Percentiles rank a stretch among this genome's conserved stretches.
phyloP scores from a whole-genome alignment of 1,140 invertebrate species.

The Charaxes varanes region DNA sequence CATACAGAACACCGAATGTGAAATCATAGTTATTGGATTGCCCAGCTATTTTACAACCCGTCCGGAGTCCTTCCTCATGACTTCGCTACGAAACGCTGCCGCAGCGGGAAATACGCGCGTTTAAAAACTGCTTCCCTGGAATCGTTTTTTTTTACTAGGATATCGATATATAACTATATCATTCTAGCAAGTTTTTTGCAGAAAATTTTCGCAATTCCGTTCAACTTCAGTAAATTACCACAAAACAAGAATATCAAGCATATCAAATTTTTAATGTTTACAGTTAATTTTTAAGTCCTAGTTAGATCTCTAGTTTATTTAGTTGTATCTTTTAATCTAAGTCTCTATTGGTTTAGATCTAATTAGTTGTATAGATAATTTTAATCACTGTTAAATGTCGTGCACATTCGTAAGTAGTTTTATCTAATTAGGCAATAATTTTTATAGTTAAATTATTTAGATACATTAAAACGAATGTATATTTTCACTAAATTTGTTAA shows the following conservation, averaged over 20 bases:
- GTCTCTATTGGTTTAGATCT: conserved; percentile 53
- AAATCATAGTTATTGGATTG: no score
- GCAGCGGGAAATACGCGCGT: no score
- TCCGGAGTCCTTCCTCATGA: no score
- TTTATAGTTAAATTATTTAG: conserved; percentile 50
- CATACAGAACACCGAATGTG: no score
- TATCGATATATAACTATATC: no score
- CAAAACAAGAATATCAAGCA: conserved; percentile 68
- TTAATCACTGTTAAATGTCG: conserved; percentile 73
- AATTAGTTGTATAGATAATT: conserved; percentile 66
- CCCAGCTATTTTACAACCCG: no score
- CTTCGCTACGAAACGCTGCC: no score
- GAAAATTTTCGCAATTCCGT: no score
- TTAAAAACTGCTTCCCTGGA: no score
- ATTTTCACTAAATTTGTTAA: conserved; percentile 24
- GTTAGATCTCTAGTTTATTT: conserved; percentile 34
- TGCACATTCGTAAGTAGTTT: conserved; percentile 63
- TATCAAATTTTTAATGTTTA: conserved; percentile 53
- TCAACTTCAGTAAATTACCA: conserved; percentile 35
- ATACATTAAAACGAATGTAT: conserved; percentile 19
- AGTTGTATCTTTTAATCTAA: conserved; percentile 43
- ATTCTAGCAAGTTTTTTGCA: no score
- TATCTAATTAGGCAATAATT: conserved; percentile 62
- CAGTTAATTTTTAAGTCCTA: conserved; percentile 37
- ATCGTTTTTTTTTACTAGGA: no score